phyloP scores from a whole-genome alignment of 2,888 invertebrate genomes.

The Drosophila antonietae region DNA sequence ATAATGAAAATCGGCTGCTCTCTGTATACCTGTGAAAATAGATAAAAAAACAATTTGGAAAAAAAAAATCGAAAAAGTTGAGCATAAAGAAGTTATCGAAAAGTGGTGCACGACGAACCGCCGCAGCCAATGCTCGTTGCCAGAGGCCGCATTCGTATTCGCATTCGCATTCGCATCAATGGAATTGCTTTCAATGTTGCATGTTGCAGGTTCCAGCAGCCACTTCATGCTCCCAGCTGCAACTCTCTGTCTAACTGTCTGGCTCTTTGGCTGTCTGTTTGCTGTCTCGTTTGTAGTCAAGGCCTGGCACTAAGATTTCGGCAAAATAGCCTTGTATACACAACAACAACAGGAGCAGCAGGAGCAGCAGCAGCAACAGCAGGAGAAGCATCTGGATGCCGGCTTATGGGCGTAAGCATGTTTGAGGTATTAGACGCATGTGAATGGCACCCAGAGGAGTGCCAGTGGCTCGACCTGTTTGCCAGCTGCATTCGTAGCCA shows the following conservation, averaged over 20 bases:
- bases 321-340: constrained; percentile 30
- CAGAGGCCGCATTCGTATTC: constrained; percentile 16
- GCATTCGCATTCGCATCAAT: constrained; percentile 52
- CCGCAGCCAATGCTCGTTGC: constrained; percentile 29
- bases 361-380: constrained; percentile 11
- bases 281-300: constrained; percentile 61
- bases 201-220: constrained; percentile 8
- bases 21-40: constrained; percentile 56
- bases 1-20: constrained; percentile 22
- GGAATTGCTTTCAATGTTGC: constrained; percentile 63
- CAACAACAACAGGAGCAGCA: constrained; percentile 2
- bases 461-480: not conserved
- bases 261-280: constrained; percentile 46
- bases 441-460: constrained; percentile 20
- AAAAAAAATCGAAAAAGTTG: constrained; percentile 24
- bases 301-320: constrained; percentile 69
- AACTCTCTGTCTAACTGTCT: constrained; percentile 26
- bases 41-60: constrained; percentile 31
- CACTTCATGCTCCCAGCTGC: not conserved
- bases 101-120: constrained; percentile 52
- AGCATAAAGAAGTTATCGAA: constrained; percentile 77
- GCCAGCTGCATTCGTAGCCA: constrained; percentile 50
- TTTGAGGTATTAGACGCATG: constrained; percentile 74
- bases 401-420: constrained; percentile 79
- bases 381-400: constrained; percentile 49